Evolutionary conservation across 1,140 invertebrate genomes (phyloP).

Genomic region (Orius insidiosus): DNA sequence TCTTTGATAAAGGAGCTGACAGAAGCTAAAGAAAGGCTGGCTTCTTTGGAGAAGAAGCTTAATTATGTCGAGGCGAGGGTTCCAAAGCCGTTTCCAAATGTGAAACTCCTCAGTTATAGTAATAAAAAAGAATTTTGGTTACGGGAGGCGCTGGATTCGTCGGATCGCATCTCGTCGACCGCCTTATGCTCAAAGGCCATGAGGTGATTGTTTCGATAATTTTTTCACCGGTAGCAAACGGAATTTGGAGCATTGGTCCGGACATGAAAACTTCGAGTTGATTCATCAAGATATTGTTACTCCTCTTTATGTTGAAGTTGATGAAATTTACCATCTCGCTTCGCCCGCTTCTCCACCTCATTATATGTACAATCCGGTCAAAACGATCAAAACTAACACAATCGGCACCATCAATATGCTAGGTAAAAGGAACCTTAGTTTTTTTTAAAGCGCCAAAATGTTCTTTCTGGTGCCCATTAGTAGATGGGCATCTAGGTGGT

Average conservation of each 20-base stretch:
- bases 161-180: slow-evolving; percentile 92
- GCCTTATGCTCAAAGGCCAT: slow-evolving; percentile 89
- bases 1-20: slow-evolving; percentile 1
- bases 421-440: too few relatives aligned
- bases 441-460: too few relatives aligned
- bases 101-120: slow-evolving; percentile 78
- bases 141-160: slow-evolving; percentile 99
- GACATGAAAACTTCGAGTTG: slow-evolving; percentile 96
- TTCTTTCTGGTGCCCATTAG: too few relatives aligned
- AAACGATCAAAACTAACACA: slow-evolving; percentile 99
- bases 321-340: slow-evolving; percentile 98
- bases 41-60: slow-evolving; percentile 51
- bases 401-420: slow-evolving; percentile 99
- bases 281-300: slow-evolving; percentile 99
- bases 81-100: slow-evolving; percentile 71
- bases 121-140: slow-evolving; percentile 76
- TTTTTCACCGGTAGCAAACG: slow-evolving; percentile 94
- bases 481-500: too few relatives aligned
- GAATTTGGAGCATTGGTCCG: slow-evolving; percentile 98
- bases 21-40: slow-evolving; percentile 38
- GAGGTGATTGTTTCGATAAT: slow-evolving; percentile 96
- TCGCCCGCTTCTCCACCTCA: slow-evolving; percentile 97
- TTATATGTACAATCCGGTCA: slow-evolving; percentile 99
- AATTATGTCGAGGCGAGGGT: slow-evolving; percentile 47
- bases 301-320: slow-evolving; percentile 93